Evolutionary conservation across 2,888 invertebrate species (phyloP), one percentile per base, ranked within the genome.

Genomic region (Acrobasis consociella): DNA sequence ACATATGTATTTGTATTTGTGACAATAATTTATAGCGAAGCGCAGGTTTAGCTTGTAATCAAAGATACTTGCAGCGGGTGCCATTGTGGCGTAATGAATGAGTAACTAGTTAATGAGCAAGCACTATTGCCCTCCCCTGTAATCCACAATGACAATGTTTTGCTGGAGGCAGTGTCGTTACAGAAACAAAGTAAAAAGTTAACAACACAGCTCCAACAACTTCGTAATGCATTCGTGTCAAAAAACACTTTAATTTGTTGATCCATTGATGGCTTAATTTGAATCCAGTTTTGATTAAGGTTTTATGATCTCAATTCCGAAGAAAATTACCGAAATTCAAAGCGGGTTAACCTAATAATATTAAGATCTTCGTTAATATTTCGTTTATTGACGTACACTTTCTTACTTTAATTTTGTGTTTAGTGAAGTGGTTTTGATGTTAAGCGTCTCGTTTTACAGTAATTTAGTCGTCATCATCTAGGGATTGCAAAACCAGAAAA

Each of bases 131-230:
- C 71, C 69, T 68, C 70, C 67, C 67, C 65, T 65, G 69, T 74
- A 73, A 74, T 72, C 68, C 62, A 71, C 71, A 78, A 76, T 72
- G 71, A 77, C 70, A 73, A 73, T 74, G 74, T 74, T 68, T 73
- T 60, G 77, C 85, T 76, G 62, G 69, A 72, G 83, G 83, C 82
- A 68, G 64, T 72, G 66, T 72, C 77, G 82, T 85, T 80, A 82
- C 67, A 69, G 72, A 72, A 70, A 77, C 70, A 66, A 64, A 67
- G 69, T 74, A 77, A 81, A 82, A 81, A 78, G 73, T 70, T 71
- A 72, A 73, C 71, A 65, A 69, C 67, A n/a, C n/a, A n/a, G 71
- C 74, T 76, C 66, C 69, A 77, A 77, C 73, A 67, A 75, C 69
- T 60, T 67, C 60, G 68, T 69, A 67, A 72, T 69, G 55, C 63